Base-by-base conservation (phyloP, 2,113 vertebrate species). In the Pogona vitticeps region DNA sequence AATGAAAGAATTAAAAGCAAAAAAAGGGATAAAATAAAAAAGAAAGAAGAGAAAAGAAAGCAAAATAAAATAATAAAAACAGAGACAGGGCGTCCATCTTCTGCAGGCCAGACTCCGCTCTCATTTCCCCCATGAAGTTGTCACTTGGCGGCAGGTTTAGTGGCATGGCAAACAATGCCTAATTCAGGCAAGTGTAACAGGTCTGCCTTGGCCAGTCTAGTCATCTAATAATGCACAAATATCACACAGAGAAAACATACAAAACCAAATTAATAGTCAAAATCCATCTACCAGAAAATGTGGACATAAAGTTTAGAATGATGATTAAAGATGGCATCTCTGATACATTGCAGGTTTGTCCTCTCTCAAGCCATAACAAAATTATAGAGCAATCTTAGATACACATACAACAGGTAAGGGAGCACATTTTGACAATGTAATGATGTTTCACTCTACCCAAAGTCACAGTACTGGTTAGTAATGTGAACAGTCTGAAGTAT, bases 151-250 rank as follows among this genome's bases (percentile, higher is more conserved):
- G 98, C 98, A 97, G 98, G 98, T 98, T 98, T 99, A 99, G 98
- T 98, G 98, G 98, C 98, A 99, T 98, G 98, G 98, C 98, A 99
- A 99, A 99, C 98, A 99, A 98, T 98, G 98, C 98, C 98, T 99
- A 98, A 99, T 97, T 98, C 98, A 99, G 98, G 98, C 98, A 99
- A 98, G 98, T 99, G 98, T 98, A 98, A 98, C 98, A 98, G 99
- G 98, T 98, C 98, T 98, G 98, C 97, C 98, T 98, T 98, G 98
- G 98, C 98, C 98, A 99, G 97, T 98, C 98, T 99, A 99, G 98
- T 99, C 98, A 99, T 99, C 98, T 99, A 98, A 99, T 99, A 97
- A 99, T 99, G 98, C 98, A 99, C 98, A 99, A 97, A 99, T 99
- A 99, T 99, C 98, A 99, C 98, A 99, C 98, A 99, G 98, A 98